Conservation (phyloP, 2,888 invertebrate genomes). For the Prionchulus punctatus region DNA sequence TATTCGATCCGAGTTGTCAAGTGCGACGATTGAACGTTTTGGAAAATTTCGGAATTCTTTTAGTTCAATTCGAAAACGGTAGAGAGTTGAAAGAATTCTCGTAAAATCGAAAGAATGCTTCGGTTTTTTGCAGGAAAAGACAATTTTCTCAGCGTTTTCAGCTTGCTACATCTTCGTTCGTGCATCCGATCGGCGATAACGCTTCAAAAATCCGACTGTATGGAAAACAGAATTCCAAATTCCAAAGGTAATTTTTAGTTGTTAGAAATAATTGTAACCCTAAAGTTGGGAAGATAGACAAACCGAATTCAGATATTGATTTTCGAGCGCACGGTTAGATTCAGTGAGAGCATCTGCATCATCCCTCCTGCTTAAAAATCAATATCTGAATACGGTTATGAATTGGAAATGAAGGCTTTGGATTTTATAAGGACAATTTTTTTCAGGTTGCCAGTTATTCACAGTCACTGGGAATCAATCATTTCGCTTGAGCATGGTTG, state of each 20-base stretch:
- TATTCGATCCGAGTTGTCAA: conserved; percentile 52
- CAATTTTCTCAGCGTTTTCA: conserved; percentile 50
- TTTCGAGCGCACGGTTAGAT: no score
- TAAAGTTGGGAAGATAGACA: no score
- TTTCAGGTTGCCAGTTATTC: conserved; percentile 58
- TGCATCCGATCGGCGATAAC: conserved; percentile 12
- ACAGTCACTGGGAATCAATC: conserved; percentile 46
- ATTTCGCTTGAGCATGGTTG: neutral
- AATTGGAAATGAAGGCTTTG: no score
- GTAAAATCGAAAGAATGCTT: neutral
- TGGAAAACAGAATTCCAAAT: conserved; percentile 12
- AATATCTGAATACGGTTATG: no score
- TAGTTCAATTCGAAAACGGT: conserved; percentile 49
- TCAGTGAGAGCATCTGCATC: no score
- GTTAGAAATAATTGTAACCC: neutral
- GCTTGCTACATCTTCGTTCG: conserved; percentile 50
- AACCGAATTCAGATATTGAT: no score
- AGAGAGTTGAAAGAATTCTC: conserved; percentile 4
- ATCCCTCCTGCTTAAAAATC: no score
- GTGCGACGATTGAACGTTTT: conserved; percentile 53
- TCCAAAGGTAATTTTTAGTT: conserved; percentile 12
- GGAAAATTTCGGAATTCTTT: conserved; percentile 56
- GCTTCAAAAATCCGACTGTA: conserved; percentile 13
- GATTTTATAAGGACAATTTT: no score
- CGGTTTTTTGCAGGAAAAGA: neutral